phyloP scores from a whole-genome alignment of 2,888 invertebrate species.

The Sturmia bella region DNA sequence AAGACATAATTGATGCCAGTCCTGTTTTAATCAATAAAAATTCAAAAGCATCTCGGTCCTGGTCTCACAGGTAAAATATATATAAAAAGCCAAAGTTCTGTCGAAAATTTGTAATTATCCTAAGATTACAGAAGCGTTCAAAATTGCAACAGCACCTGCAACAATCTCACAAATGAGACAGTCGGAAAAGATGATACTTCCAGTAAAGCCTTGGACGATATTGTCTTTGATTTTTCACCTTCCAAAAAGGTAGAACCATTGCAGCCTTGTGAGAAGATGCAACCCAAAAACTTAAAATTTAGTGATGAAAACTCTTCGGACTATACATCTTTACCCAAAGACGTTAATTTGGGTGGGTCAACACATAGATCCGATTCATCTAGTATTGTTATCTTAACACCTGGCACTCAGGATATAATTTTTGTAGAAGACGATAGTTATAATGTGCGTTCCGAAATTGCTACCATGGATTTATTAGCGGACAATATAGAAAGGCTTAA shows the following conservation, averaged over 20 bases:
- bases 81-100: background rate
- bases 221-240: slow-evolving; percentile 71
- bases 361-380: slow-evolving; percentile 40
- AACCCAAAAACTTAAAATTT: slow-evolving; percentile 43
- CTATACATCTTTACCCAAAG: slow-evolving; percentile 21
- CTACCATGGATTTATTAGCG: slow-evolving; percentile 75
- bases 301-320: slow-evolving; percentile 28
- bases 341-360: slow-evolving; percentile 9
- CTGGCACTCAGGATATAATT: slow-evolving; percentile 78
- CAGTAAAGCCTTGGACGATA: slow-evolving; percentile 69
- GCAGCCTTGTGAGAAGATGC: background rate
- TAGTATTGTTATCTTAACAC: slow-evolving; percentile 78
- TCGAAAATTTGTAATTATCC: slow-evolving; percentile 41
- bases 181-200: slow-evolving; percentile 22
- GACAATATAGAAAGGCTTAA: slow-evolving; percentile 72
- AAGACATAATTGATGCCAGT: slow-evolving; percentile 76
- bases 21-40: slow-evolving; percentile 72
- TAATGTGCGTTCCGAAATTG: slow-evolving; percentile 69
- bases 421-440: slow-evolving; percentile 78
- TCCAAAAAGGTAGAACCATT: slow-evolving; percentile 48
- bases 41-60: slow-evolving; percentile 72
- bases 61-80: slow-evolving; percentile 73
- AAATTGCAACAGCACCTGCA: slow-evolving; percentile 66
- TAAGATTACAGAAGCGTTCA: slow-evolving; percentile 74
- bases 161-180: slow-evolving; percentile 54